phyloP scores from a whole-genome alignment of 64 coral and sea anemone species.

The Stichodactyla helianthus region DNA sequence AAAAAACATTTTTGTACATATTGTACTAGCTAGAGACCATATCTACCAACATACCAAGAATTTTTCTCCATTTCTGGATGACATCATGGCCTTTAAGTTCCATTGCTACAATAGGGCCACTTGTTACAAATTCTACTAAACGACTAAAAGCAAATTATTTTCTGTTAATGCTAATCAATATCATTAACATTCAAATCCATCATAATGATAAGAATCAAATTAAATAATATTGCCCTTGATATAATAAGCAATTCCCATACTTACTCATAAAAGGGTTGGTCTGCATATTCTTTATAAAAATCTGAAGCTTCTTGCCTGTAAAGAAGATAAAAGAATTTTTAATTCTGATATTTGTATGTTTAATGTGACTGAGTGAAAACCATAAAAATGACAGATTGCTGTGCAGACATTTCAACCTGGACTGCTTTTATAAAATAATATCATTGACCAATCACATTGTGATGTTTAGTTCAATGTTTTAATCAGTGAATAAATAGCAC shows the following conservation, averaged over 20 bases:
- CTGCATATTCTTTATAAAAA: constrained; percentile 48
- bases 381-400: not conserved
- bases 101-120: constrained; percentile 85
- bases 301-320: constrained; percentile 38
- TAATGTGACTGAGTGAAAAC: too few relatives aligned
- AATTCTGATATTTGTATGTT: too few relatives aligned
- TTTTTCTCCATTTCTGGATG: constrained; percentile 67
- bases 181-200: too few relatives aligned
- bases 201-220: too few relatives aligned
- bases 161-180: not conserved
- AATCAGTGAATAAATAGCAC: too few relatives aligned
- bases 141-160: not conserved
- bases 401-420: too few relatives aligned
- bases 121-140: constrained; percentile 70
- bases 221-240: too few relatives aligned
- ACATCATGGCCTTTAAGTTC: constrained; percentile 83
- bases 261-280: constrained; percentile 52
- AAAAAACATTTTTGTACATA: not conserved
- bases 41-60: constrained; percentile 41
- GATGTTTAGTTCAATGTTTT: too few relatives aligned
- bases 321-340: not conserved
- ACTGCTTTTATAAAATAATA: too few relatives aligned
- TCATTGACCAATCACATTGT: too few relatives aligned
- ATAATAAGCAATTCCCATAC: not conserved
- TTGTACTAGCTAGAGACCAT: not conserved